Conservation (phyloP, 2,797 vertebrate species). For the Halcyon smyrnensis region DNA sequence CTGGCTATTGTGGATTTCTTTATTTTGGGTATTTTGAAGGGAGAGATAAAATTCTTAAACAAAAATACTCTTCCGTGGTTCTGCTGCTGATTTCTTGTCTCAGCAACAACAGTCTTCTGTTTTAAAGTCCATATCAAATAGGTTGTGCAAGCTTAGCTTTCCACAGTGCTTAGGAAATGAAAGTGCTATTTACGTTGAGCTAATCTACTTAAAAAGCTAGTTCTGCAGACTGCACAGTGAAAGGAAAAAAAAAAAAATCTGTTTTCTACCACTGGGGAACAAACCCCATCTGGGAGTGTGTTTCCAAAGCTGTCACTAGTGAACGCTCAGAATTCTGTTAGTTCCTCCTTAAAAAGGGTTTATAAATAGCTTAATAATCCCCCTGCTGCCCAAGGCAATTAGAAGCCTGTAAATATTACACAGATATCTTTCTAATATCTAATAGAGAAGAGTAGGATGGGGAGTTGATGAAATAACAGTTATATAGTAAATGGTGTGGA, state of each 20-base stretch:
- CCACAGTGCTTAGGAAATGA: neutral
- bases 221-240: neutral
- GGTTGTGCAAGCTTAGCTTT: neutral
- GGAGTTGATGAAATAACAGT: neutral
- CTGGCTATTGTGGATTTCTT: neutral
- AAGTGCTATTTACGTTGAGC: neutral
- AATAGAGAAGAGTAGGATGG: neutral
- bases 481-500: neutral
- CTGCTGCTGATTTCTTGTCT: neutral
- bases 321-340: neutral
- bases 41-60: neutral
- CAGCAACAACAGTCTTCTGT: neutral
- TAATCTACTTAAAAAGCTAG: neutral
- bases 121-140: neutral
- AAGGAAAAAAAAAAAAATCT: neutral
- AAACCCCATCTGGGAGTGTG: neutral
- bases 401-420: neutral
- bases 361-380: neutral
- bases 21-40: neutral
- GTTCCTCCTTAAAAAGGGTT: neutral
- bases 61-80: neutral
- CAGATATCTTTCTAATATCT: neutral
- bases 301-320: neutral
- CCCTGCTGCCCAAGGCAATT: rapidly evolving
- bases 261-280: neutral